Evolutionary conservation across 2,888 invertebrate genomes (phyloP).

Genomic region (Apocheima hispidaria): DNA sequence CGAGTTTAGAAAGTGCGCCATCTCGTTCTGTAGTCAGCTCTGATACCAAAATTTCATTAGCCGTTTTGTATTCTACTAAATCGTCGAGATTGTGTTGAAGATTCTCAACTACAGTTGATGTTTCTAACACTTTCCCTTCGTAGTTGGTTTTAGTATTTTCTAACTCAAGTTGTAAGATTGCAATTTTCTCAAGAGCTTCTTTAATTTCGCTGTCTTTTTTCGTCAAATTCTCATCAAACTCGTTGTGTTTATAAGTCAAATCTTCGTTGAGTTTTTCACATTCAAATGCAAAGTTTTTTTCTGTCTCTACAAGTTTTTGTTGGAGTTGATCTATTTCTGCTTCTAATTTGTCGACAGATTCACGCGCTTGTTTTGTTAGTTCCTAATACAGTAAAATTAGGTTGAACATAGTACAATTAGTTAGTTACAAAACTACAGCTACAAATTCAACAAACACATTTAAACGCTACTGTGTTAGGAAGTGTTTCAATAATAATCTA

Average conservation of each 20-base stretch:
- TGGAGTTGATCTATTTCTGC: slow-evolving; percentile 62
- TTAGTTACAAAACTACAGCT: slow-evolving; percentile 20
- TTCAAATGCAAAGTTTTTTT: slow-evolving; percentile 54
- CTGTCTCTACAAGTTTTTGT: slow-evolving; percentile 58
- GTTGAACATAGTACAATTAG: slow-evolving; percentile 38
- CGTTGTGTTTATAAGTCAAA: slow-evolving; percentile 53
- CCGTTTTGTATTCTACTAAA: slow-evolving; percentile 47
- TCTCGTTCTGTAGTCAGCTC: slow-evolving; percentile 50
- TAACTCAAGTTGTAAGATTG: slow-evolving; percentile 53
- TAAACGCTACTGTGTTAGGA: neutral
- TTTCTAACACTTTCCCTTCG: slow-evolving; percentile 51
- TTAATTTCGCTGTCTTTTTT: slow-evolving; percentile 64
- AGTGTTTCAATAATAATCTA: neutral
- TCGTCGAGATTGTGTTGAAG: slow-evolving; percentile 55
- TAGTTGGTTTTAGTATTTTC: slow-evolving; percentile 51
- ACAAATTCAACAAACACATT: neutral
- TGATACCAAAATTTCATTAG: slow-evolving; percentile 40
- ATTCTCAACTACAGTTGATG: slow-evolving; percentile 47
- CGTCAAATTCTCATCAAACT: slow-evolving; percentile 56
- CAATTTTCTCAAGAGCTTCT: slow-evolving; percentile 56
- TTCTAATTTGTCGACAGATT: slow-evolving; percentile 61
- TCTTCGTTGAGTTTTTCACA: slow-evolving; percentile 59
- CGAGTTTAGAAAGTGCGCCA: slow-evolving; percentile 34
- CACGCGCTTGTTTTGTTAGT: slow-evolving; percentile 52
- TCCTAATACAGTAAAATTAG: slow-evolving; percentile 65